Evolutionary conservation across 2,797 vertebrate species (phyloP), one percentile per base, ranked within the genome.

Genomic region (Streptopelia turtur): DNA sequence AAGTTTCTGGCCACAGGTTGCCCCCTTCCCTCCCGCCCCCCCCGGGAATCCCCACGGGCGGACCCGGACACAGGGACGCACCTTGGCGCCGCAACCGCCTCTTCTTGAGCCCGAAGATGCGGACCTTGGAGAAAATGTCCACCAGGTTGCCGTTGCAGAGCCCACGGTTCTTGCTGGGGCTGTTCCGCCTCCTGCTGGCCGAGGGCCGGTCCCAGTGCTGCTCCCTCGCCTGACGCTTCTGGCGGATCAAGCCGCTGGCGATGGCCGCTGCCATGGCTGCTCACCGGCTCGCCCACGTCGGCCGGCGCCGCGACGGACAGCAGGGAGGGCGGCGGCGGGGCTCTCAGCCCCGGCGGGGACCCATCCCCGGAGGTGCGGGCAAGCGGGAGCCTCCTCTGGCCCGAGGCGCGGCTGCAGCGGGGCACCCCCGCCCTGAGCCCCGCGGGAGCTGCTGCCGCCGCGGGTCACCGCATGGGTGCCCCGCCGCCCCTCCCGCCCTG

Each of bases 61-160:
- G 39, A 43, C 61, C 65, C 66, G 55, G 63, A 35, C 72, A 75
- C 55, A 31, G 39, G 85, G 83, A 97, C 99, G 98, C 98, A 99
- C 99, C 99, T 99, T 99, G 99, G 98, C 99, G 99, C 98, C 99
- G 98, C 98, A 99, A 98, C 97, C 99, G 98, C 95, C 99, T 98
- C 98, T 99, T 99, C 98, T 99, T 99, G 98, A 99, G 99, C 96
- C 99, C 99, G 98, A 99, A 99, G 98, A 99, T 99, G 98, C 99
- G 99, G 98, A 99, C 99, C 99, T 99, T 99, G 95, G 99, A 99
- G 98, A 99, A 99, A 98, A 99, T 99, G 97, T 99, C 99, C 98
- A 99, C 99, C 98, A 99, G 98, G 98, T 99, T 99, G 87, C 99
- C 99, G 96, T 99, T 99, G 98, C 99, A 99, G 81, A 99, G 99